Evolutionary conservation across 2,113 vertebrate species (phyloP).

Genomic region (Pelmatolapia mariae): DNA sequence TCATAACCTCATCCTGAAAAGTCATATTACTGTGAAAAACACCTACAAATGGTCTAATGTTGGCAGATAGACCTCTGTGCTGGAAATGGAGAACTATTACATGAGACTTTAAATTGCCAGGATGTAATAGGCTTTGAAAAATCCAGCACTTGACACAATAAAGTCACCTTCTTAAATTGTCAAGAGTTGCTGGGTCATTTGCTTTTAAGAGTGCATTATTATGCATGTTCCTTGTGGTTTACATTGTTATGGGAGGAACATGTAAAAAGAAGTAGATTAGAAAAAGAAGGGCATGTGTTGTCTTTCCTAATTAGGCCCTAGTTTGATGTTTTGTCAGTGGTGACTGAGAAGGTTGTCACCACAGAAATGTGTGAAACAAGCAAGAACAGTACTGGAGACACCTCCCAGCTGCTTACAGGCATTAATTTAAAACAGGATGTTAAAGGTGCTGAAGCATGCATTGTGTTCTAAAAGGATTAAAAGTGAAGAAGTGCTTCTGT

Average conservation of each 20-base stretch:
- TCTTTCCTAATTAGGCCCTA: background rate
- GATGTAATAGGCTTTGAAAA: background rate
- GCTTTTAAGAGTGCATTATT: background rate
- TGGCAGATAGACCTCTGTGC: background rate
- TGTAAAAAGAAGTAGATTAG: background rate
- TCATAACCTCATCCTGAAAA: background rate
- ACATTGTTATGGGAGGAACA: background rate
- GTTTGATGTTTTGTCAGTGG: background rate
- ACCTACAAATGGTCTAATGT: background rate
- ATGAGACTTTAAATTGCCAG: background rate
- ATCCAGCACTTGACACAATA: background rate
- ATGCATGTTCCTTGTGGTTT: background rate
- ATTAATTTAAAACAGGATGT: constrained; percentile 4
- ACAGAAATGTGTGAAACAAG: background rate
- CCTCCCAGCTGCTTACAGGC: background rate
- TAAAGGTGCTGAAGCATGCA: background rate
- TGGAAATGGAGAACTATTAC: background rate
- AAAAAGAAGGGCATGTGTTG: background rate
- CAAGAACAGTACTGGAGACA: background rate
- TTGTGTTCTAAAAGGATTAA: constrained; percentile 3
- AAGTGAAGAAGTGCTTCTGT: background rate
- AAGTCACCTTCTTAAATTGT: background rate
- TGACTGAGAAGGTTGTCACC: background rate
- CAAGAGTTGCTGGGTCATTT: background rate
- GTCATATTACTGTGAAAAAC: background rate